Evolutionary conservation across 35 echinoderm and acorn worm genomes (phyloP), one percentile per base, ranked within the genome.

Genomic region (Apostichopus parvimensis): DNA sequence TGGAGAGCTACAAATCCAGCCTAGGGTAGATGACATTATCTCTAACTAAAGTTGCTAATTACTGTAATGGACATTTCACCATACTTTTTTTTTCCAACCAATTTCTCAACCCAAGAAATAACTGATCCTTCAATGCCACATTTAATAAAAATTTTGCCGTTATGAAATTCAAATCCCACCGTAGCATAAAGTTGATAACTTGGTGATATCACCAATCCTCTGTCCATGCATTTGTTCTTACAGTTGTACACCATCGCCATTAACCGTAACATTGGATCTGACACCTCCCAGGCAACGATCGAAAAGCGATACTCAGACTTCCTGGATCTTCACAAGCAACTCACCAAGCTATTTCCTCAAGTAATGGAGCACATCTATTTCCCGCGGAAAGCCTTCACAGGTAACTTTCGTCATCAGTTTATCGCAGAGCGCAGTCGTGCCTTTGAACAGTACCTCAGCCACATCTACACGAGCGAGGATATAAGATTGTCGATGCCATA

Each of bases 281-380:
- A 98, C 87, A 92, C 97, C 64, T 98, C 97, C 57, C 97, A 98
- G 80, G 97, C 97, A 9, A 90, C 87, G 21, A 88, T 98, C 18
- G 97, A 98, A 73, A 94, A 94, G 66, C 87, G 97, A 79, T 98
- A 98, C 78, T 95, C 97, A 57, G 97, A 98, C 73, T 98, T 98
- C 77, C 68, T 95, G 85, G 8, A 91, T 11, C 87, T 98, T 26
- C 95, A 98, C 82, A 82, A 86, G 20, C 84, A 78, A 53, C 91
- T 98, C 53, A 53, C 78, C 14, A 92, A 94, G 73, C 18, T 18
- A 17, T 98, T 93, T 76, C 97, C 97, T 14, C 82, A 90, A n/a
- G 89, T 94, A 15, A 98, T 98, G 97, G 92, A 98, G 34, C 80
- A 90, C 52, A 82, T 98, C 54, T 82, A 80, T 26, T 98, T 98